These are phyloP conservation scores for Zeugodacus cucurbitae DNA, from an alignment of 1,140 invertebrate species.

Conservation along the genomic window DNA sequence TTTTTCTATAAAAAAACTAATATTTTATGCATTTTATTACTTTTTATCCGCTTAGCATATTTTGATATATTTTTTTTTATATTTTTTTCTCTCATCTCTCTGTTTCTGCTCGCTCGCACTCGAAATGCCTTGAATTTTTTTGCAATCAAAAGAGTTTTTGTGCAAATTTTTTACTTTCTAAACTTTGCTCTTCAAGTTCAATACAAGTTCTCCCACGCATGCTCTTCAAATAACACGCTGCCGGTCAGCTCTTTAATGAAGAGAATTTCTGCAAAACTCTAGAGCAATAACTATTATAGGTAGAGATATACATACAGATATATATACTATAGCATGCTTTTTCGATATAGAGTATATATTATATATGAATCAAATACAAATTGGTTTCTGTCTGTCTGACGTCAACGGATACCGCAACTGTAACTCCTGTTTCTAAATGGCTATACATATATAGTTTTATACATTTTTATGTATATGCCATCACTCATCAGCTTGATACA, in stretches of 20 bases:
- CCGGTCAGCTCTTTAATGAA: neutral
- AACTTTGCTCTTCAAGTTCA: neutral
- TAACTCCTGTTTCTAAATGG: neutral
- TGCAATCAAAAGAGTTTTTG: neutral
- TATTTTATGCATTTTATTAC: no score
- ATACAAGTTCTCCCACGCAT: neutral
- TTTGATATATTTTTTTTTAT: neutral
- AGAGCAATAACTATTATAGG: neutral
- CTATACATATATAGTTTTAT: neutral
- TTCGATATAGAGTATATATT: neutral
- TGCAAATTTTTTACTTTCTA: neutral
- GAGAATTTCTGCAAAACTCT: neutral
- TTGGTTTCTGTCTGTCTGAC: neutral
- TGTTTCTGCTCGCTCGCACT: neutral
- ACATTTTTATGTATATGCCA: neutral
- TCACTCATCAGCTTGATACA: neutral
- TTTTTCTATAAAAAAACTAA: no score
- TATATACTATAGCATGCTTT: neutral
- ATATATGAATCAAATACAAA: neutral
- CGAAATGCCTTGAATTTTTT: neutral
- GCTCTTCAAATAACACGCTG: neutral
- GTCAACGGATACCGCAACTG: neutral
- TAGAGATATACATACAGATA: neutral
- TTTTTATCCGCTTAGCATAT: no score
- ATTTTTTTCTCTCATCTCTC: neutral